These are phyloP conservation scores for Trissolcus japonicus DNA, from an alignment of 2,888 invertebrate genomes.

Conservation along the genomic window DNA sequence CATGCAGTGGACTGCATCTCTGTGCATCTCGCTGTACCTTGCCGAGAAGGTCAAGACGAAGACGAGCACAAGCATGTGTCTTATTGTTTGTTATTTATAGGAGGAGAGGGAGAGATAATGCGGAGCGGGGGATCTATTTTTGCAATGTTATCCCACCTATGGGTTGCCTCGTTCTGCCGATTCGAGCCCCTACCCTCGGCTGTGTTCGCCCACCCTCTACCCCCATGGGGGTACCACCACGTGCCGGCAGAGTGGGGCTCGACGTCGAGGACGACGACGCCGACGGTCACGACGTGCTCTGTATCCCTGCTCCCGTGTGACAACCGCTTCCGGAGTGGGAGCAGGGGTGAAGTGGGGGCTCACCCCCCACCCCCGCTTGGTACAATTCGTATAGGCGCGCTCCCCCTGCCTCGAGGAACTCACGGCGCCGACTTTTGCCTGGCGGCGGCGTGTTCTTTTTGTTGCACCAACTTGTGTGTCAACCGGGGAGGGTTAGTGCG, in stretches of 20 bases:
- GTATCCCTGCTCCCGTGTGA: conserved; percentile 62
- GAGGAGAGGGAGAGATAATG: not conserved
- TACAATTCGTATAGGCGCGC: conserved; percentile 12
- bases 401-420: conserved; percentile 23
- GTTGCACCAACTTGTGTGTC: conserved; percentile 7
- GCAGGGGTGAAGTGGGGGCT: conserved; percentile 66
- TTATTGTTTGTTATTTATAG: conserved; percentile 29
- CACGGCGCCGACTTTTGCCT: conserved; percentile 29
- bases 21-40: not conserved
- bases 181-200: conserved; percentile 54
- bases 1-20: too few species aligned
- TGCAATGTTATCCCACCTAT: conserved; percentile 69
- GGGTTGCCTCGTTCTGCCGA: conserved; percentile 59
- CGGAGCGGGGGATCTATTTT: conserved; percentile 61
- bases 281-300: conserved; percentile 27
- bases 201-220: conserved; percentile 64
- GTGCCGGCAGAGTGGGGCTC: conserved; percentile 66
- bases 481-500: conserved; percentile 47
- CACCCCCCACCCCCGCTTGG: conserved; percentile 37
- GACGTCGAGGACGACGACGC: conserved; percentile 49
- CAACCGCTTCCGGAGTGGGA: conserved; percentile 62
- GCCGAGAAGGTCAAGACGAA: conserved; percentile 20
- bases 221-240: conserved; percentile 64
- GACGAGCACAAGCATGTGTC: not conserved
- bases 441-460: conserved; percentile 8